Conservation (phyloP, 2,888 invertebrate species). For the Kryphioiulus occultus region DNA sequence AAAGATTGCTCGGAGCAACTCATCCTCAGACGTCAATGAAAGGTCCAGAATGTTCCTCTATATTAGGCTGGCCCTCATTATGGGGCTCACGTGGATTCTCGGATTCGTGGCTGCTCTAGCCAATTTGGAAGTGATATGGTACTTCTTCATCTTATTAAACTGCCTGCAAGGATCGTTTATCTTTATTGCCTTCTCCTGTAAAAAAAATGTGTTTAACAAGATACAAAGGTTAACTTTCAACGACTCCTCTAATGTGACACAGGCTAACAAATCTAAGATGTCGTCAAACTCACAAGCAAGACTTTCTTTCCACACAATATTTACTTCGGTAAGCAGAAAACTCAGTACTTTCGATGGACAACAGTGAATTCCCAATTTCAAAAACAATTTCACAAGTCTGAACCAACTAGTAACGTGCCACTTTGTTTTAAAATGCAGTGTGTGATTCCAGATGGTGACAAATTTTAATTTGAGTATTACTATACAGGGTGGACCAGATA, state of each 20-base stretch:
- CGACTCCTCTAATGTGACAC: too few species aligned
- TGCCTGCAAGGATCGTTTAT: constrained; percentile 66
- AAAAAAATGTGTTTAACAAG: constrained; percentile 60
- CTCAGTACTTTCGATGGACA: neutral
- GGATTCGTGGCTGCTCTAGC: constrained; percentile 63
- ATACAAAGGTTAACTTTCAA: neutral
- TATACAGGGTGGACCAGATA: too few species aligned
- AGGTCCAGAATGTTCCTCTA: constrained; percentile 59
- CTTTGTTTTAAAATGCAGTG: too few species aligned
- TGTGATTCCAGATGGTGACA: too few species aligned
- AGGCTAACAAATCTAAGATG: neutral
- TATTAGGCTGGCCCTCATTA: constrained; percentile 61
- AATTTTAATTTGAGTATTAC: too few species aligned
- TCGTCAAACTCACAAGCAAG: neutral
- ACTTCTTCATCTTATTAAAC: constrained; percentile 64
- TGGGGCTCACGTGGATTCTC: constrained; percentile 65
- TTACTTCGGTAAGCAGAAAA: neutral
- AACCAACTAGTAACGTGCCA: too few species aligned
- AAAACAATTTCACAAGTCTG: too few species aligned
- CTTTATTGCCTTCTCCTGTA: constrained; percentile 66
- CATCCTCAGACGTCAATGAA: constrained; percentile 51
- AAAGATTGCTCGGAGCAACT: neutral
- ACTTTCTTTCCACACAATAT: neutral
- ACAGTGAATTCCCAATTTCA: neutral
- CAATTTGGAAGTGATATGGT: constrained; percentile 61